Base-by-base conservation (phyloP, 2,797 vertebrate genomes). In the Sebastes taczanowskii region DNA sequence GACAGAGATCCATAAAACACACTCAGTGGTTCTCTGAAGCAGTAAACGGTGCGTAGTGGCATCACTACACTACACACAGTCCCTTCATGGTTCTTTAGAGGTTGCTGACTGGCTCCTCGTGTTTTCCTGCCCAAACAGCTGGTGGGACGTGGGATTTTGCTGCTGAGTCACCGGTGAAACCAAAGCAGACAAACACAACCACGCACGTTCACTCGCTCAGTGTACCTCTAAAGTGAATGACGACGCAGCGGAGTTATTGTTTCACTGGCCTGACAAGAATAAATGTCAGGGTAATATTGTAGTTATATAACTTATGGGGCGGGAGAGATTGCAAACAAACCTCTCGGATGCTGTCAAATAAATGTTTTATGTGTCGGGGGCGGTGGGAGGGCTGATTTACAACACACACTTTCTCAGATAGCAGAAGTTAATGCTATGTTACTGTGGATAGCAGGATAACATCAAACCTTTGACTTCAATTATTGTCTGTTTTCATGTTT, bases 141-240 rank as follows among this genome's bases (percentile, higher is more conserved):
- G 85, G 83, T 71, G 65, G 63, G 65, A 77, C 29, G 77, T 88
- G 79, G 81, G 83, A 83, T 52, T 52, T 81, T 30, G 75, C 73
- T 18, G 68, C 80, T 82, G 83, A 90, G 79, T 90, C 86, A 87
- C 71, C 7, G 64, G 52, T 61, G 70, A 59, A 85, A 81, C 70
- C 29, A 63, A 69, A 79, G 68, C 81, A 81, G 74, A 86, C 63
- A 86, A n/a, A 80, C 4, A 83, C 73, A 72, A 81, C 79, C 82
- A 77, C 71, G 30, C 66, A 27, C 16, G 62, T 68, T 85, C 29
- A 32, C 71, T 83, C 29, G 55, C 42, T 35, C 71, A 16, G 20
- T 49, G 67, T 75, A 23, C 74, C 53, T 72, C 42, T 27, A n/a
- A 52, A 86, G 78, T 62, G 62, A 84, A 46, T 62, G 73, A 80